Evolutionary conservation across 2,888 invertebrate species (phyloP), one percentile per base, ranked within the genome.

Genomic region (Apomyelois bistriatella): DNA sequence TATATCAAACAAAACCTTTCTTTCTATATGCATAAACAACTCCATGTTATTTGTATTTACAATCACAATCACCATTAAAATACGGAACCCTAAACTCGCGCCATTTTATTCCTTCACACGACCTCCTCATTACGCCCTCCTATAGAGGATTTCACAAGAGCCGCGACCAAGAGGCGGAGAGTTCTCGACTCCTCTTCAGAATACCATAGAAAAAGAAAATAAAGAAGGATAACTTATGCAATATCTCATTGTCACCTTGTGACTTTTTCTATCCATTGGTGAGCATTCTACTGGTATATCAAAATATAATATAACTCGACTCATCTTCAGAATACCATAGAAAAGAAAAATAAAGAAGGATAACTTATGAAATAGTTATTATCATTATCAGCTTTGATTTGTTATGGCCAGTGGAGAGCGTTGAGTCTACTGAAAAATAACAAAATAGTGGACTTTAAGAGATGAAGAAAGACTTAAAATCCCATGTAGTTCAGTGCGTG

Each of bases 71-170:
- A 10, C 12, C 38, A 38, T 38, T 38, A 38, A 3, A 38, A 13
- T 8, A 15, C 13, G 15, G 38, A 38, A 38, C 38, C 38, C 38
- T 12, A 15, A 38, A 12, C 3, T 13, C 8, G 4, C 38, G 8
- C 38, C 15, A 52, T 55, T 65, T 67, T 59, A 62, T 65, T 60
- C 69, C 53, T 37, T 40, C 56, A 52, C 59, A 59, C 60, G 60
- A 51, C 53, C 38, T 53, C 58, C 61, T 68, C 65, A 62, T 66
- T 69, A 68, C 58, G 43, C 50, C 58, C 53, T 60, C 49, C 41
- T 54, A 59, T 58, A 54, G 53, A 38, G 5, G 13, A 13, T 38
- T 55, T 56, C 46, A 56, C 40, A 37, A 55, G 58, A 57, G 58
- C 52, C 30, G 58, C 50, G 40, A 41, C 49, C 30, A 51, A 53